Base-by-base conservation (phyloP, 2,113 vertebrate species). In the Chaetura pelagica region DNA sequence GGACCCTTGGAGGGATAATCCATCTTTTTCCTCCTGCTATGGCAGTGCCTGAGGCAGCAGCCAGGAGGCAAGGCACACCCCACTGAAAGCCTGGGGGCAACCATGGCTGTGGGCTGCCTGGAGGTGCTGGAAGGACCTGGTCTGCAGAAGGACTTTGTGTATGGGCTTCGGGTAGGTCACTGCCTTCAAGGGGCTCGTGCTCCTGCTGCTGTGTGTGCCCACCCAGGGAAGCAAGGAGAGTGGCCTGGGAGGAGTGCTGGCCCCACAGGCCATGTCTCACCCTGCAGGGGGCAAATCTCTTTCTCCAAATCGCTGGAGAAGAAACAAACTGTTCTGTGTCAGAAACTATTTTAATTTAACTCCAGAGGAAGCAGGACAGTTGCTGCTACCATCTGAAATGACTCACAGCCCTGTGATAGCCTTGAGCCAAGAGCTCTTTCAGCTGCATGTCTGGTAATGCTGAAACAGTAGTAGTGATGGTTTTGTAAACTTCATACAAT, bases 191-290 rank as follows among this genome's bases (percentile, higher is more conserved):
- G 38, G 15, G 21, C 40, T 68, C 49, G 24, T 84, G 57, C 34
- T 80, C 32, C 38, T 67, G 58, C 16, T 10, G 17, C 20, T 0
- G 1, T 4, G 12, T 1, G 2, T 48, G 38, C 22, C 49, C 54
- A 69, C 7, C 7, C 30, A 32, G 46, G 54, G 20, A 42, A 55
- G 15, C 1, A 4, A 79, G 48, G 44, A 1, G 4, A 63, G 29
- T 17, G 22, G 38, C 20, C 59, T 83, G 42, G 35, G 35, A 74
- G 16, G 10, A 86, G 35, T 1, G 4, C 20, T 1, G 2, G 49
- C 6, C 29, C 29, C 35, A 35, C 4, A 18, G 0, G 4, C 34
- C 58, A 5, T 6, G 8, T 57, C 44, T 68, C 7, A 51, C n/a
- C 20, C 27, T 55, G 48, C 3, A 1, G 14, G 30, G 13, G 22